Evolutionary conservation across 1,140 invertebrate species (phyloP), one percentile per base, ranked within the genome.

Genomic region (Drosophila insularis): DNA sequence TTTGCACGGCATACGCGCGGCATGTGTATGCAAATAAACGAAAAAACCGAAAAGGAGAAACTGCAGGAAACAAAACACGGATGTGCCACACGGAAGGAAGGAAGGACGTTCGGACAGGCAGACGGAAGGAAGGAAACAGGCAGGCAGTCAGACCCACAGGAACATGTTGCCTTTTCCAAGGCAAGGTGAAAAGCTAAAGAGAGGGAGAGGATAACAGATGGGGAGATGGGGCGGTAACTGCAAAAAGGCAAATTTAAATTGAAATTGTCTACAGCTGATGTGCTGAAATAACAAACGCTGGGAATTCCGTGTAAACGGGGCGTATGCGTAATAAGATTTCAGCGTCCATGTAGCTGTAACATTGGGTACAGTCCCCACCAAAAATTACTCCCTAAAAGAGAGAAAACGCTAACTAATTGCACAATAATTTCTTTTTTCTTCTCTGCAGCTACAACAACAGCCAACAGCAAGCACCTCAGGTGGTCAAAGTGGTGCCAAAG

Each of bases 401-500:
- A 14, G 19, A 46, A 46, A 46, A 46, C 14, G 17, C 0, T 8
- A 50, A 50, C 43, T 50, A 50, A 50, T 50, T 50, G 31, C 31
- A 50, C 1, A 17, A 60, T 50, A 11, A 11, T 35, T 35, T 32
- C 8, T 37, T 37, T 37, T 37, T 4, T 1, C 4, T 13, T 4
- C 37, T 56, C 50, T 23, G 0, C 61, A 74, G 71, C 62, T 67
- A 63, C 70, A 87, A 87, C 56, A 89, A 80, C 46, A 84, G 72
- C 40, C 74, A 87, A 46, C 82, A 72, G 14, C 58, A 66, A 14
- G 37, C 60, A 2, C 35, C 62, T 4, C 74, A 68, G 40, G 40
- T 62, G 93, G 92, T 94, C 68, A 86, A 56, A 21, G 81, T 86
- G 53, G 92, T 95, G 55, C 94, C 94, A 4, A 93, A 94, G 46